Percentiles rank a stretch among this genome's conserved stretches.
These are phyloP conservation scores for Mystacides longicornis DNA, from an alignment of 2,888 invertebrate genomes.

Conservation along the genomic window DNA sequence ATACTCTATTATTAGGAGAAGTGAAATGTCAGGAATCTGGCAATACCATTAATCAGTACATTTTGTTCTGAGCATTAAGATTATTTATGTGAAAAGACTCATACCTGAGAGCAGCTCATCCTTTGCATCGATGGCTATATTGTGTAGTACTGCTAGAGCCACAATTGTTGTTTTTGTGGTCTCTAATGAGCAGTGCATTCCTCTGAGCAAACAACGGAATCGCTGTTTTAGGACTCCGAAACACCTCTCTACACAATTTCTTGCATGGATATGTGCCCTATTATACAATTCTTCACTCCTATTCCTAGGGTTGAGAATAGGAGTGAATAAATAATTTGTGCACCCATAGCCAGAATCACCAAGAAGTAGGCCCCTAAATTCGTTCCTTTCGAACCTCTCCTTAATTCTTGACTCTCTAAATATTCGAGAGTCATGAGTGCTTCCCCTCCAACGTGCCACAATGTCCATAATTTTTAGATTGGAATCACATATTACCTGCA, in stretches of 20 bases:
- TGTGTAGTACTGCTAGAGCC: conserved; percentile 19
- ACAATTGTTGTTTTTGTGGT: conserved; percentile 14
- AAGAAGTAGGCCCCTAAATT: conserved; percentile 16
- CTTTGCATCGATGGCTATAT: conserved; percentile 16
- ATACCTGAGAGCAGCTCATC: conserved; percentile 7
- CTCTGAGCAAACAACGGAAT: conserved; percentile 23
- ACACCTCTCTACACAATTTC: conserved; percentile 24
- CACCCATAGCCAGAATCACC: conserved; percentile 21
- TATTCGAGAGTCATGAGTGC: conserved; percentile 26
- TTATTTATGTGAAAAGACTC: neutral
- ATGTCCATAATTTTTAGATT: conserved; percentile 25
- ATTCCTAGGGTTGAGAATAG: conserved; percentile 8
- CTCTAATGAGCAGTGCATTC: conserved; percentile 7
- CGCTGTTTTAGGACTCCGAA: conserved; percentile 25
- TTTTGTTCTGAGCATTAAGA: neutral
- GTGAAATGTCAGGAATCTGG: neutral
- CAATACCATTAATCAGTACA: neutral
- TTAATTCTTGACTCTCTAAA: conserved; percentile 19
- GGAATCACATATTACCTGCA: conserved; percentile 22
- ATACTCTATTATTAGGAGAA: neutral
- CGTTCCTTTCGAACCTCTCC: conserved; percentile 14
- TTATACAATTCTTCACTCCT: conserved; percentile 22
- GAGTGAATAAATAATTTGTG: conserved; percentile 20
- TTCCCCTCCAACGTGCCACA: conserved; percentile 27
- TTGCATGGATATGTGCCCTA: conserved; percentile 16